These are phyloP conservation scores for Cirrhinus molitorella DNA, from an alignment of 2,797 vertebrate species.

Conservation along the genomic window DNA sequence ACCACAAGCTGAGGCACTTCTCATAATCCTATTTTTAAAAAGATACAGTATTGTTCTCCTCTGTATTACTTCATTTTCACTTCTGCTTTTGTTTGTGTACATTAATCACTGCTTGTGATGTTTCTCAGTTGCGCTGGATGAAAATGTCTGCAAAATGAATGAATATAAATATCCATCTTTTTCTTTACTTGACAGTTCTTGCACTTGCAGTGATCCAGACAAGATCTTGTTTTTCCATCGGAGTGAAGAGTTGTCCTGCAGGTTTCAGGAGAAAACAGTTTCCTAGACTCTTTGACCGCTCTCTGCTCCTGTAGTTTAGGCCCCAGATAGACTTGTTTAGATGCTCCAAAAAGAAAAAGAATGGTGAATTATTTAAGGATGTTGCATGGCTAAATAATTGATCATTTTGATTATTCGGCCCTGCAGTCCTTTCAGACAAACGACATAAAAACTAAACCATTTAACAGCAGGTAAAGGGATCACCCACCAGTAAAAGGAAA, in stretches of 20 bases:
- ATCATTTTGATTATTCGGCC: slow-evolving; percentile 66
- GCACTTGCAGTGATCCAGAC: slow-evolving; percentile 61
- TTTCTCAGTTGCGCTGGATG: neutral
- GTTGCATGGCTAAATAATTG: slow-evolving; percentile 73
- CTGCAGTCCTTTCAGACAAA: neutral
- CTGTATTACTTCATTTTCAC: slow-evolving; percentile 2
- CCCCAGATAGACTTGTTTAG: slow-evolving; percentile 34
- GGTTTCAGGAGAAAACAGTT: slow-evolving; percentile 9
- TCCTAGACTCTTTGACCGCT: neutral
- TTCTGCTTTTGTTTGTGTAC: neutral
- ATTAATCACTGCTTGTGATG: neutral
- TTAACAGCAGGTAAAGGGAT: too few species aligned
- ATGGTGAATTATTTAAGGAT: slow-evolving; percentile 76
- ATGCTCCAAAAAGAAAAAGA: slow-evolving; percentile 48
- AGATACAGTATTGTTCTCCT: neutral
- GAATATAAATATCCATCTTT: neutral
- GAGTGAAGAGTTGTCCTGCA: neutral
- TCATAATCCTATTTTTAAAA: neutral
- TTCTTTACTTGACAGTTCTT: slow-evolving; percentile 43
- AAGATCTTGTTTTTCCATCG: slow-evolving; percentile 61
- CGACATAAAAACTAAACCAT: neutral
- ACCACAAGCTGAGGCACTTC: neutral
- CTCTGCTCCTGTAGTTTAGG: too few species aligned
- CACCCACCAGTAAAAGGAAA: too few species aligned
- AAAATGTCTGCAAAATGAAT: neutral